Evolutionary conservation across 2,888 invertebrate genomes (phyloP), one percentile per base, ranked within the genome.

Genomic region (Heliothis peltigera): DNA sequence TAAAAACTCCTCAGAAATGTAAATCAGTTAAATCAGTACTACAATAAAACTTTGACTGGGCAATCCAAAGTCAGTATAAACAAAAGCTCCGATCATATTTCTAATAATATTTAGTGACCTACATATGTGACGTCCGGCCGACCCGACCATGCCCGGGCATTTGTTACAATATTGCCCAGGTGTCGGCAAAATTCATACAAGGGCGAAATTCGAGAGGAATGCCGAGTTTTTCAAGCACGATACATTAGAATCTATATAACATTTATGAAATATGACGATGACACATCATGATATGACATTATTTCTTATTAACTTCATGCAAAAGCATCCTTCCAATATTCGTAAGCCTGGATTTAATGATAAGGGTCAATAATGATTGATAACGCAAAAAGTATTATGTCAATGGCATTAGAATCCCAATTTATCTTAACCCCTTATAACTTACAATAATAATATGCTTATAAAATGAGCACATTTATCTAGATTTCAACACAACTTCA

Each of bases 81-180:
- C 61, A 52, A 57, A 52, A 70, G 47, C 19, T 44, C 39, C 21
- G 51, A 35, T 70, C 49, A 28, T 54, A 44, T 59, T 64, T 46
- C 63, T 57, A 59, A 66, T 72, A 54, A 48, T 55, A 42, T 61
- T 64, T 59, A 55, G 67, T 63, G 75, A 72, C 75, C 77, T 72
- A 72, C 46, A 68, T 72, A 44, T 58, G 64, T 68, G 58, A 55
- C 58, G 54, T 15, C 42, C 43, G 63, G 55, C 43, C 32, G 48
- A 49, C 43, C 39, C 19, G 47, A 32, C 10, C 28, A 21, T 19
- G 12, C 52, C 53, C 62, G 70, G 56, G 44, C 46, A 70, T 71
- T 74, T 62, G 65, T 61, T 53, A 65, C 61, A 46, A 25, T 61
- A 70, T 64, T 59, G 25, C 59, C 35, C 60, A 73, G 70, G 47